These are phyloP conservation scores for Panulirus ornatus DNA, from an alignment of 1,140 invertebrate genomes.

Conservation along the genomic window DNA sequence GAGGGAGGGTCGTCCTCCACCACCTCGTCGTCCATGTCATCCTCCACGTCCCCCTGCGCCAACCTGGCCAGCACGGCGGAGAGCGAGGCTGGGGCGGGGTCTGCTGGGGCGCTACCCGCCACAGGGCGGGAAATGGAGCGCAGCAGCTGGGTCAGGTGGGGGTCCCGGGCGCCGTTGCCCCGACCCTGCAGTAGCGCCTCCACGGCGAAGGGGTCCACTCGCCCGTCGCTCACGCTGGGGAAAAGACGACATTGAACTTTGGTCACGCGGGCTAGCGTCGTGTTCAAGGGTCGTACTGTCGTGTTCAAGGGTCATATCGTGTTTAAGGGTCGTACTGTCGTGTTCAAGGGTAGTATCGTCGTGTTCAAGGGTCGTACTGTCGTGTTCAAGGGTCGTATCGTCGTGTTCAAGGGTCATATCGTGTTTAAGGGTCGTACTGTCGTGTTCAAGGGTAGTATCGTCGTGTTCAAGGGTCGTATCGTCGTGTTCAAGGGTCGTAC, in stretches of 20 bases:
- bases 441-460: too few relatives aligned
- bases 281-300: too few relatives aligned
- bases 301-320: too few relatives aligned
- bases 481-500: too few relatives aligned
- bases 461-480: too few relatives aligned
- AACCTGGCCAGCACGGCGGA: not conserved
- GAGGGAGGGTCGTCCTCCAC: not conserved
- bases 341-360: too few relatives aligned
- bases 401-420: too few relatives aligned
- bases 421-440: too few relatives aligned
- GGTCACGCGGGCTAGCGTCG: too few relatives aligned
- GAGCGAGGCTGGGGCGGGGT: not conserved
- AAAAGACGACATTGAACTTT: not conserved
- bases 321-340: too few relatives aligned
- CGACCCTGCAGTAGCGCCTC: not conserved
- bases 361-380: too few relatives aligned
- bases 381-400: too few relatives aligned
- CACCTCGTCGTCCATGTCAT: conserved; percentile 6
- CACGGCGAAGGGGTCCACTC: not conserved
- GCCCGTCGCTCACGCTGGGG: not conserved
- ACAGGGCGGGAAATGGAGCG: not conserved
- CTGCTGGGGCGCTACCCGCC: not conserved
- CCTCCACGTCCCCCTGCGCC: not conserved
- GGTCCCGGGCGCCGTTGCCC: not conserved
- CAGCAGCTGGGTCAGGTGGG: not conserved